These are phyloP conservation scores for Hemibagrus wyckioides DNA, from an alignment of 2,113 vertebrate genomes.

Conservation along the genomic window DNA sequence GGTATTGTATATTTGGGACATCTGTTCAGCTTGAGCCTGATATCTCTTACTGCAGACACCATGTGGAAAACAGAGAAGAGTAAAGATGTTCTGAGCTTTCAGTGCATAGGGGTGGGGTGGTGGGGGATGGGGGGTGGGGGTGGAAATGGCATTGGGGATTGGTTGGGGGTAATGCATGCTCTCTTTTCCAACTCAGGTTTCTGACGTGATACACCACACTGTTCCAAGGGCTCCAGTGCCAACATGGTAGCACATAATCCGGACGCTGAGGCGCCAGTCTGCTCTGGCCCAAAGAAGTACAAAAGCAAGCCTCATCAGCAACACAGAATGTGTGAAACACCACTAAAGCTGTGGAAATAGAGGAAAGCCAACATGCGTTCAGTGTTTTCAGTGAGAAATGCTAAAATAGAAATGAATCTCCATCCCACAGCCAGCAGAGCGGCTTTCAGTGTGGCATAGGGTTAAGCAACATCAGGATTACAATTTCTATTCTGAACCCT, in stretches of 20 bases:
- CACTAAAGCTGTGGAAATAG: not conserved
- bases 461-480: not conserved
- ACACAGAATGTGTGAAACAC: not conserved
- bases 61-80: not conserved
- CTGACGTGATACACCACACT: not conserved
- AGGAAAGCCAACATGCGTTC: not conserved
- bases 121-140: too few species aligned
- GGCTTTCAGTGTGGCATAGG: not conserved
- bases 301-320: conserved; percentile 1
- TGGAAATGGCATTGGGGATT: not conserved
- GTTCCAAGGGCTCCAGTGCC: conserved; percentile 22
- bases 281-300: not conserved
- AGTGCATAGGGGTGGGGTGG: not conserved
- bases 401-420: not conserved
- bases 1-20: not conserved
- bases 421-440: not conserved
- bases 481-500: not conserved
- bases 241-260: conserved; percentile 28
- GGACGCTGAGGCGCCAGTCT: not conserved
- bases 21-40: not conserved
- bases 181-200: conserved; percentile 8
- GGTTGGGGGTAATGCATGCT: not conserved
- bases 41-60: not conserved
- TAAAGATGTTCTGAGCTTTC: not conserved
- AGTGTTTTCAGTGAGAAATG: not conserved